Evolutionary conservation across 30 jellyfish, hydroid and myxozoan species (phyloP).

Genomic region (Aurelia coerulea): DNA sequence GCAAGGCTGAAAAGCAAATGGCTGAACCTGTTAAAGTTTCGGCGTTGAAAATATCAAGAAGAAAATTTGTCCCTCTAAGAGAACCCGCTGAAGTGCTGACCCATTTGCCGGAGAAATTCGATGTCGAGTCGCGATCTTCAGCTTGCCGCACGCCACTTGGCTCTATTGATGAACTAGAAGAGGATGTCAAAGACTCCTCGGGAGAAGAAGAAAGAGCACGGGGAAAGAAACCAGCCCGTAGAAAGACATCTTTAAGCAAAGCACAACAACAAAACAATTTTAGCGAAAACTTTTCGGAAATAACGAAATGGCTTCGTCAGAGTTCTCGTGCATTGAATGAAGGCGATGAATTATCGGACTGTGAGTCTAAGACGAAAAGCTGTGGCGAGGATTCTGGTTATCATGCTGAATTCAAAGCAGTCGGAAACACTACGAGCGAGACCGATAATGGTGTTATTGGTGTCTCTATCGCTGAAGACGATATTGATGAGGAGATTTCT

Average conservation of each 20-base stretch:
- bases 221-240: not conserved
- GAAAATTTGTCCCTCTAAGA: constrained; percentile 12
- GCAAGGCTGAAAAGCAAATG: not conserved
- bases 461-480: not conserved
- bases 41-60: constrained; percentile 52
- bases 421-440: not conserved
- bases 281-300: constrained; percentile 37
- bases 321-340: constrained; percentile 13
- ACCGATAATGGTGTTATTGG: not conserved
- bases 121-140: constrained; percentile 42
- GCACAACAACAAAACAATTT: constrained; percentile 14
- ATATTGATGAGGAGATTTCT: constrained; percentile 25
- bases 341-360: constrained; percentile 24
- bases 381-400: constrained; percentile 1
- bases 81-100: constrained; percentile 11
- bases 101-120: constrained; percentile 23
- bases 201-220: not conserved
- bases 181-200: constrained; percentile 28
- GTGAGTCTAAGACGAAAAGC: constrained; percentile 28
- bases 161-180: constrained; percentile 57
- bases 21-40: constrained; percentile 53
- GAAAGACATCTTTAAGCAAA: constrained; percentile 20
- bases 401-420: not conserved
- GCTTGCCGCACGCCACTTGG: constrained; percentile 67
- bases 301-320: constrained; percentile 44